phyloP scores from a whole-genome alignment of 2,888 invertebrate genomes.

The Tethea ocularis region DNA sequence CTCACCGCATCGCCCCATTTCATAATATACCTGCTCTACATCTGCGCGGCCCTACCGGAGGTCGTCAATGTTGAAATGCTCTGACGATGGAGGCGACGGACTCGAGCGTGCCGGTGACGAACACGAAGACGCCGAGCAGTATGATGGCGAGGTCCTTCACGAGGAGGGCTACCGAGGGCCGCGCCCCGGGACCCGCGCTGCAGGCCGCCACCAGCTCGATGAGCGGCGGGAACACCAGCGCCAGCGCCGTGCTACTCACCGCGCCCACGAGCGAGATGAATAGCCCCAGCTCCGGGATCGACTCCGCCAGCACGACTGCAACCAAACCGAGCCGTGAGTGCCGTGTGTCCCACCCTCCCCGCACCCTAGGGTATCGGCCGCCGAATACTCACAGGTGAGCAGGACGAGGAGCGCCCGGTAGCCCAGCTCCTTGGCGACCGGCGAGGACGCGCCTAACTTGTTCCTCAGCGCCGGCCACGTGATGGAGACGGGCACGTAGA shows the following conservation, averaged over 20 bases:
- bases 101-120: constrained; percentile 89
- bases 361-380: too few relatives aligned
- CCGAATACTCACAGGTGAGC: constrained; percentile 90
- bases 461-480: constrained; percentile 89
- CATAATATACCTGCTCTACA: too few relatives aligned
- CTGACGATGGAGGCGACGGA: constrained; percentile 86
- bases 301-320: constrained; percentile 92
- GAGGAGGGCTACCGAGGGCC: constrained; percentile 79
- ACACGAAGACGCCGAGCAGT: constrained; percentile 87
- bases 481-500: constrained; percentile 96
- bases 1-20: too few relatives aligned
- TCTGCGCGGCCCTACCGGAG: background rate
- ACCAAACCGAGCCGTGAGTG: constrained; percentile 21
- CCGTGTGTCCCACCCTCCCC: too few relatives aligned
- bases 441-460: constrained; percentile 81
- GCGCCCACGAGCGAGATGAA: constrained; percentile 97
- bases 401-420: constrained; percentile 90
- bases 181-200: too few relatives aligned
- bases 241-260: constrained; percentile 93
- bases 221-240: constrained; percentile 94
- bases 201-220: constrained; percentile 91
- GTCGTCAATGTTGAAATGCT: constrained; percentile 57
- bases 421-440: constrained; percentile 86
- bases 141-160: constrained; percentile 86
- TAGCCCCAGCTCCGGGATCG: constrained; percentile 92